Base-by-base conservation (phyloP, 1,140 invertebrate species). In the Drosophila ohnishii region DNA sequence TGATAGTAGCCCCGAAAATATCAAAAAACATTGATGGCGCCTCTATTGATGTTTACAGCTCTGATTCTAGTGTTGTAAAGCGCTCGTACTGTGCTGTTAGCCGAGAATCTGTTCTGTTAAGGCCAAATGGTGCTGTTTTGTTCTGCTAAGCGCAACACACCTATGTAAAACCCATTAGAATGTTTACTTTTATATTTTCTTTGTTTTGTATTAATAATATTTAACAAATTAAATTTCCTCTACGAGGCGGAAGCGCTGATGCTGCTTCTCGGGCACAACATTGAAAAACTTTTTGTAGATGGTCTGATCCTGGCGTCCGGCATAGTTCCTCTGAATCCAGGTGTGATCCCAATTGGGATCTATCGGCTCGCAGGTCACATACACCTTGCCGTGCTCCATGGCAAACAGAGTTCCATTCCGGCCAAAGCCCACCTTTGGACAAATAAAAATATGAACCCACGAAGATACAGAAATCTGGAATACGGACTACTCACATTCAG, bases 261-360 rank as follows among this genome's bases (percentile, higher is more conserved):
- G 95, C 80, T 96, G 95, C 55, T 94, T 93, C 39, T 95, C 92
- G 1, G 96, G 95, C 78, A 97, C 94, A 45, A 97, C 93, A 93
- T 97, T 95, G 72, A 95, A 96, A 80, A 96, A 95, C 89, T 97
- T 97, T 89, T 97, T 97, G 80, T 95, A 96, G 80, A 97, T 95
- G n/a, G 92, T 92, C 80, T 94, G 93, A 5, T 93, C 87, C 78
- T 94, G 91, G 71, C 95, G 91, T 2, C 94, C 94, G 3, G 83
- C 90, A 87, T 97, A 96, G 67, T 93, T 92, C 34, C 93, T 88
- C 81, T 94, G 92, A 7, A 96, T 92, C 95, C 95, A 96, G 0
- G 92, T 92, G 75, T 95, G 94, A 22, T 95, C 92, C 95, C 95
- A 96, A 75, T 96, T 93, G 0, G 94, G 94, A 73, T 96, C 93